Base-by-base conservation (phyloP, 2,797 vertebrate genomes). In the Psittacula derbiana region DNA sequence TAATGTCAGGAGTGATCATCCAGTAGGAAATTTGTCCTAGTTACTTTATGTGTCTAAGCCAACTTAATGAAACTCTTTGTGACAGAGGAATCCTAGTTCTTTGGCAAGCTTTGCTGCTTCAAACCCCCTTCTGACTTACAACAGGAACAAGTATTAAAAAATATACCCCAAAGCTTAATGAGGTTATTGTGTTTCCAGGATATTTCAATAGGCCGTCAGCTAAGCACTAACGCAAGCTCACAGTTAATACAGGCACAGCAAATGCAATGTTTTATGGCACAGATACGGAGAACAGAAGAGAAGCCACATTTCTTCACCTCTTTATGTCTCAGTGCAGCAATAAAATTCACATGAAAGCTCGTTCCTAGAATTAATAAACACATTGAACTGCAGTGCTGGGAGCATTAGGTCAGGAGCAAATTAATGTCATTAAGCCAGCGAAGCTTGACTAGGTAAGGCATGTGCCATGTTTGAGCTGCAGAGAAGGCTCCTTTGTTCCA, bases 321-420 rank as follows among this genome's bases (percentile, higher is more conserved):
- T 4, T 64, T 78, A 64, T 91, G 69, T 61, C 81, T 81, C 90
- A 40, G 52, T 30, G 27, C 71, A 92, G 55, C 71, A 85, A 66
- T 82, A 74, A 87, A 89, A 92, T 76, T 74, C 44, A 53, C 36
- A 20, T n/a, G 80, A 87, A 92, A 81, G 49, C 67, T 91, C 7
- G 0, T 82, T 90, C 57, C 57, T 85, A 38, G 78, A 94, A 95
- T 90, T 95, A 96, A 89, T 91, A 93, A 94, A 89, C 64, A 80
- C 10, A 1, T 44, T 64, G 55, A 92, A 82, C 44, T 71, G 88
- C 46, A 86, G 71, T 0, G 0, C 92, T 71, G 93, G 60, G 92
- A 94, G 60, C 64, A 20, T 52, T 89, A 88, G 90, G 78, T 94
- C 81, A 87, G 80, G 52, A 96, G 40, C 67, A 94, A 87, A 94